Conservation (phyloP, 2,888 invertebrate species). For the Prenolepis imparis region DNA sequence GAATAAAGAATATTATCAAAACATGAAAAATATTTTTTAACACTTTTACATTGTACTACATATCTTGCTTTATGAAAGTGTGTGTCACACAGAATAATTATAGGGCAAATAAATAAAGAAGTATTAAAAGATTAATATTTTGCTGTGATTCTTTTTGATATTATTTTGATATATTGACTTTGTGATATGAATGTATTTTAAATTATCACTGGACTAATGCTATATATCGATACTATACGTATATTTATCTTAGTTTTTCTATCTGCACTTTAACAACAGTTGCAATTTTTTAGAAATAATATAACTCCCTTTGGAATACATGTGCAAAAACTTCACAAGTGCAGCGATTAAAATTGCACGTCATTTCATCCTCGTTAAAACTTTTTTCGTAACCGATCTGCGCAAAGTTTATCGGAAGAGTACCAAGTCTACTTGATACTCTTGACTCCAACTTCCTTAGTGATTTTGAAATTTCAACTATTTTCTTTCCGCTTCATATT, state of each 20-base stretch:
- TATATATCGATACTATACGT: not conserved
- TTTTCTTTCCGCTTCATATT: constrained; percentile 18
- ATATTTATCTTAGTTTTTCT: constrained; percentile 14
- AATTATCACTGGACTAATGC: not conserved
- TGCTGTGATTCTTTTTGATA: not conserved
- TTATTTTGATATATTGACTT: not conserved
- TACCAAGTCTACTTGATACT: constrained; percentile 13
- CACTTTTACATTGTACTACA: not conserved
- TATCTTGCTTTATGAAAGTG: not conserved
- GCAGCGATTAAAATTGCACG: constrained; percentile 48
- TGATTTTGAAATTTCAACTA: constrained; percentile 35
- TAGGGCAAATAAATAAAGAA: not conserved
- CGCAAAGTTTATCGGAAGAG: constrained; percentile 27
- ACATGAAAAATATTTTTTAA: not conserved
- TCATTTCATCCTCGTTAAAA: constrained; percentile 55
- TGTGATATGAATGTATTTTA: not conserved
- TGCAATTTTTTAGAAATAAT: constrained; percentile 40
- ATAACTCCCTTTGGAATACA: not conserved
- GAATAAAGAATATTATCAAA: not conserved
- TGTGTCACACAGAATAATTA: not conserved
- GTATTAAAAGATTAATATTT: not conserved
- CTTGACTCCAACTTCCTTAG: constrained; percentile 37
- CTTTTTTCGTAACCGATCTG: constrained; percentile 43
- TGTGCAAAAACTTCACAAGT: constrained; percentile 17
- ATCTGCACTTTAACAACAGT: constrained; percentile 29